Evolutionary conservation across 2,113 vertebrate genomes (phyloP).

Genomic region (Parus major): DNA sequence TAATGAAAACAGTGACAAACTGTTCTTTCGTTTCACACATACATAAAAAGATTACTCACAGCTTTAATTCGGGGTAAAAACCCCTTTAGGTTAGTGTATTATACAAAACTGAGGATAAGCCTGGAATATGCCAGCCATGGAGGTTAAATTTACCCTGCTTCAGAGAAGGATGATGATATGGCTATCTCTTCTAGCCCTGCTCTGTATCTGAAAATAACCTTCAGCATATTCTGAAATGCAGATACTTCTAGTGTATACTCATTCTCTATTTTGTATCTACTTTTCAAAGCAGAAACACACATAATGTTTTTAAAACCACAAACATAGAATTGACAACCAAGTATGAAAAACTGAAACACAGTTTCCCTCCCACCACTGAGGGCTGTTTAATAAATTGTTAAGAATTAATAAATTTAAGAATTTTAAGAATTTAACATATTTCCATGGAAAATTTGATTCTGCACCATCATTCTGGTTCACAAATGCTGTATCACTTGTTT

Average conservation of each 20-base stretch:
- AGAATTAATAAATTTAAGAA: neutral
- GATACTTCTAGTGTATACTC: neutral
- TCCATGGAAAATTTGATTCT: neutral
- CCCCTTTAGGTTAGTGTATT: neutral
- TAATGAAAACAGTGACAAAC: neutral
- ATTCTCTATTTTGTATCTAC: neutral
- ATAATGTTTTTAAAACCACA: neutral
- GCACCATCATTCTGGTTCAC: neutral
- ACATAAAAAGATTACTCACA: constrained; percentile 13
- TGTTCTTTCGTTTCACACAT: neutral
- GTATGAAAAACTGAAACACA: neutral
- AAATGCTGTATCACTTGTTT: neutral
- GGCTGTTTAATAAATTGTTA: neutral
- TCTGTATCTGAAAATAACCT: neutral
- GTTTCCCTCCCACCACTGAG: neutral
- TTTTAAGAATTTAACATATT: neutral
- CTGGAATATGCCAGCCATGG: neutral
- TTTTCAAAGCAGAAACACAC: constrained; percentile 8
- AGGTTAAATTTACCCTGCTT: neutral
- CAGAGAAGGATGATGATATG: neutral
- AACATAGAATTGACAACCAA: neutral
- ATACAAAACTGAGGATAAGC: neutral
- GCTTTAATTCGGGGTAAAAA: neutral
- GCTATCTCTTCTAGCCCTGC: neutral
- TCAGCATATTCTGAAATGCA: neutral